These are phyloP conservation scores for Hedychridium roseum DNA, from an alignment of 2,888 invertebrate species.

Conservation along the genomic window DNA sequence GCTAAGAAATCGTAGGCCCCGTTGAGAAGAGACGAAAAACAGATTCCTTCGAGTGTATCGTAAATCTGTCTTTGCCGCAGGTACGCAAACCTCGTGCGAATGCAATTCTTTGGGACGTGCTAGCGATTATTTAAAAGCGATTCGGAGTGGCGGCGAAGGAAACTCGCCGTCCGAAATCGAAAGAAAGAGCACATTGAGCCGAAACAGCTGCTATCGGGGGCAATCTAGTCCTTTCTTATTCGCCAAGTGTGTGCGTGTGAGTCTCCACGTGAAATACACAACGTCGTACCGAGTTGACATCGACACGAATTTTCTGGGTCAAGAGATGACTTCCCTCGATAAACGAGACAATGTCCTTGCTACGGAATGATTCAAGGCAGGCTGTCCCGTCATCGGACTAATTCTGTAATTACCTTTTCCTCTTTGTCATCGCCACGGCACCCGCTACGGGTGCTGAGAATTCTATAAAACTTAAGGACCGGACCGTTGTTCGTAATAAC, in stretches of 20 bases:
- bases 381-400: background rate
- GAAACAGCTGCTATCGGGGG: constrained; percentile 24
- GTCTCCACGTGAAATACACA: background rate
- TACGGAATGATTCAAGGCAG: background rate
- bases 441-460: background rate
- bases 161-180: constrained; percentile 35
- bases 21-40: constrained; percentile 15
- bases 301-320: background rate
- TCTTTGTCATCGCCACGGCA: background rate
- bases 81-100: constrained; percentile 18
- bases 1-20: constrained; percentile 24
- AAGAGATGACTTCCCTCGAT: constrained; percentile 3
- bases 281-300: background rate
- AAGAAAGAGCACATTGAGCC: constrained; percentile 21
- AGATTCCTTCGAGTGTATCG: background rate
- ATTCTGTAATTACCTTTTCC: background rate
- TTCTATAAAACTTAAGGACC: background rate
- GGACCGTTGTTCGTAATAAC: background rate
- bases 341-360: background rate
- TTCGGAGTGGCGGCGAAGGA: constrained; percentile 16
- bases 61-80: background rate
- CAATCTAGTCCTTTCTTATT: constrained; percentile 19
- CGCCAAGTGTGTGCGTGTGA: background rate
- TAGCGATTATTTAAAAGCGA: constrained; percentile 14
- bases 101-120: constrained; percentile 34